Evolutionary conservation across 1,140 invertebrate species (phyloP), one percentile per base, ranked within the genome.

Genomic region (Drosophila tani): DNA sequence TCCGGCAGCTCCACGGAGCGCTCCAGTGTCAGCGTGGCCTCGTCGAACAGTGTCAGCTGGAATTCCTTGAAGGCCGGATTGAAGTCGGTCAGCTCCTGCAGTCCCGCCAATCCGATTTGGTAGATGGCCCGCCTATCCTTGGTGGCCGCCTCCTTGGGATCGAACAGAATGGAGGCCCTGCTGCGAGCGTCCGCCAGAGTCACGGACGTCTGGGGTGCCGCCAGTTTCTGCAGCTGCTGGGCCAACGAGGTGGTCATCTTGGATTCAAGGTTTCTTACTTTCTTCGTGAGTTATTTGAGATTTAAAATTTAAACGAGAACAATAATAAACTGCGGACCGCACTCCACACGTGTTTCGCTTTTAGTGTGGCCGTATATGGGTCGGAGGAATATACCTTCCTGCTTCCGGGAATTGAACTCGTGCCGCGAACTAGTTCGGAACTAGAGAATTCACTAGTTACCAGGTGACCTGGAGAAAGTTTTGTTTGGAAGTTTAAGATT

Each of bases 81-180:
- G 15, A 98, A 93, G 43, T 94, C 94, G 24, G 95, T 95, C 2
- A 99, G 93, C 82, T 98, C 97, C 80, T 96, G 94, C 2, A 99
- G 93, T 11, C 98, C 98, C 93, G 95, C 96, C 40, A 95, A 92
- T 93, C 97, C 98, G 58, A 98, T 96, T 91, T 96, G 95, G 93
- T 96, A 97, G 83, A 98, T 96, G 14, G 96, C 96, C 79, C 97
- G 96, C 47, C 95, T 94, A 79, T 97, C 97, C 84, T 98, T 95
- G 64, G 94, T 95, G 0, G 97, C 97, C 9, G 98, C 98, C 94
- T 98, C 97, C 81, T 96, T 96, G 0, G 96, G 95, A 91, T 98
- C 96, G 92, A 98, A 99, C 9, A 99, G 92, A 70, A 99, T 95
- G 19, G 98, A 98, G 46, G 95, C 94, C 56, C 95, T 95, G 79